A percentile compares a stretch with the other conserved stretches of the same genome.
phyloP scores from a whole-genome alignment of 2,113 vertebrate genomes.

The Macquaria australasica region DNA sequence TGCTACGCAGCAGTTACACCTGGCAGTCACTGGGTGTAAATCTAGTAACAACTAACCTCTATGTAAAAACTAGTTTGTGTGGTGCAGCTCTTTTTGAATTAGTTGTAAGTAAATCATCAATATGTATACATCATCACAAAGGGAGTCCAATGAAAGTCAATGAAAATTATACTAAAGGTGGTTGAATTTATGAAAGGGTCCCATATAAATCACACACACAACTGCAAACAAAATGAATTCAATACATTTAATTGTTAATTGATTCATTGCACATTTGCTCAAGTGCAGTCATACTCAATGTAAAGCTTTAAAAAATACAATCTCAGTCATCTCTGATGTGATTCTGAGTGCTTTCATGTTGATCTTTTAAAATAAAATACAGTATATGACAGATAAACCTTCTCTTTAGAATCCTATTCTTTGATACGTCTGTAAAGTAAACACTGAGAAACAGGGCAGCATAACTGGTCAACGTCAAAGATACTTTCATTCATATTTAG shows the following conservation, averaged over 20 bases:
- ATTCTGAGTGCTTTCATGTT: slow-evolving; percentile 66
- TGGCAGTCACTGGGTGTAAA: background rate
- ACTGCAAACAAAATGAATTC: slow-evolving; percentile 60
- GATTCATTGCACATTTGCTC: slow-evolving; percentile 76
- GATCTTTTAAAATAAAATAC: slow-evolving; percentile 72
- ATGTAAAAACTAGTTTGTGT: no score
- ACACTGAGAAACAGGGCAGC: slow-evolving; percentile 79
- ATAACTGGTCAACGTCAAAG: slow-evolving; percentile 76
- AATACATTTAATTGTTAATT: slow-evolving; percentile 83
- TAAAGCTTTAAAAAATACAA: slow-evolving; percentile 86
- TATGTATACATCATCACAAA: no score
- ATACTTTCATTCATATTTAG: slow-evolving; percentile 80
- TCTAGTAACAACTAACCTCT: background rate
- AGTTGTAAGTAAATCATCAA: background rate
- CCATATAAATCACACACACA: slow-evolving; percentile 35
- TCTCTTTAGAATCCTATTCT: slow-evolving; percentile 54
- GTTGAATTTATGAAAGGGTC: background rate
- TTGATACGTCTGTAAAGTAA: slow-evolving; percentile 73
- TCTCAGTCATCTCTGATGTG: slow-evolving; percentile 80
- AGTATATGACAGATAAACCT: slow-evolving; percentile 74
- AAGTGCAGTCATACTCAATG: slow-evolving; percentile 79
- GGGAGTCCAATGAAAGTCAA: no score
- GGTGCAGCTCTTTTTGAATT: no score
- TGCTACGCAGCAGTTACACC: background rate
- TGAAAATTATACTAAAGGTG: background rate